phyloP scores from a whole-genome alignment of 2,113 vertebrate species.

The Callorhinus ursinus region DNA sequence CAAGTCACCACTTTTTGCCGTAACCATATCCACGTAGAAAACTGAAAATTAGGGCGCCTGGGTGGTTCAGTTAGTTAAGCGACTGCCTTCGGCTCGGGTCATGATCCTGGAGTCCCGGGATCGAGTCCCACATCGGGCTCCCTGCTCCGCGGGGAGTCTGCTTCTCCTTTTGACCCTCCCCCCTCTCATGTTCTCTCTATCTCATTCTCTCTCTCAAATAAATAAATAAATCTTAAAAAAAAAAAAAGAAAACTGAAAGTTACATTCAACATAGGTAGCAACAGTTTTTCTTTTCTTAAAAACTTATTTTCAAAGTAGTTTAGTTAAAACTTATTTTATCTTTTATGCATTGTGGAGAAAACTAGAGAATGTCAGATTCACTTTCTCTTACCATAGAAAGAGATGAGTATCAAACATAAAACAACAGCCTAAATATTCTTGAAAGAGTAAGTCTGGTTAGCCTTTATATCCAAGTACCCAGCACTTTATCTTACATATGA shows the following conservation, averaged over 20 bases:
- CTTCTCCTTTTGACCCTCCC: too few species aligned
- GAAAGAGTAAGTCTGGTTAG: neutral
- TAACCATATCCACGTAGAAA: neutral
- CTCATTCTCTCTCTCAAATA: too few species aligned
- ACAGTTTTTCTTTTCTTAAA: constrained; percentile 28
- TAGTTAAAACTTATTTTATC: neutral
- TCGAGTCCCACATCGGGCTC: too few species aligned
- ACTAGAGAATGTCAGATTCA: constrained; percentile 13
- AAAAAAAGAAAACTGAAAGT: neutral
- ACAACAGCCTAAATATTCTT: neutral
- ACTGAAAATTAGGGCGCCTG: neutral
- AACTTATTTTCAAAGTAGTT: constrained; percentile 16
- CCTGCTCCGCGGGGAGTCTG: too few species aligned
- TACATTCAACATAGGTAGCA: neutral
- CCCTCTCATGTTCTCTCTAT: too few species aligned
- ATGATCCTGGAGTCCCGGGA: too few species aligned
- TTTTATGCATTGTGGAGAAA: neutral
- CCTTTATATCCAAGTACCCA: neutral
- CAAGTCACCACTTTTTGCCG: neutral
- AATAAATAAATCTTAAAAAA: too few species aligned
- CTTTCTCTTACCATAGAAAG: neutral
- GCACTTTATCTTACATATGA: neutral
- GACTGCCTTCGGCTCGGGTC: too few species aligned
- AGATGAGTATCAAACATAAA: constrained; percentile 14
- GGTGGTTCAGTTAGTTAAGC: too few species aligned